phyloP scores from a whole-genome alignment of 2,797 vertebrate genomes.

The Hippocampus kuda region DNA sequence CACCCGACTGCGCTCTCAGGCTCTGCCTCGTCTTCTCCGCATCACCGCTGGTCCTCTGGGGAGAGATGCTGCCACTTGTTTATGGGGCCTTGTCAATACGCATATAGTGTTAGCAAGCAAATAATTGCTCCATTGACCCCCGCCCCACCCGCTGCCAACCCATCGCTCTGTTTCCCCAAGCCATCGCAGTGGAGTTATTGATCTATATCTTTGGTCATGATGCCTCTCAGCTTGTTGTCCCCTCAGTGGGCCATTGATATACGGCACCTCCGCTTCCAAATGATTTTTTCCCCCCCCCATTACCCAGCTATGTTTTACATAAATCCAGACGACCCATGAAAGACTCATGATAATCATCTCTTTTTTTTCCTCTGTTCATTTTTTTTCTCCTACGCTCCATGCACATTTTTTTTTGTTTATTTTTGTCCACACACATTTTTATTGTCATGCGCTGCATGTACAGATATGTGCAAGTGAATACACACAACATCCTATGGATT shows the following conservation, averaged over 20 bases:
- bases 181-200: constrained; percentile 61
- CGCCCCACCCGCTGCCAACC: constrained; percentile 19
- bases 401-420: not conserved
- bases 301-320: constrained; percentile 52
- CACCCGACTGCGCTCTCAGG: constrained; percentile 28
- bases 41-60: constrained; percentile 65
- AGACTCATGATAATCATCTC: constrained; percentile 59
- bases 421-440: not conserved
- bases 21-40: constrained; percentile 44
- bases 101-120: constrained; percentile 57
- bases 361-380: constrained; percentile 26
- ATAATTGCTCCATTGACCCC: constrained; percentile 60
- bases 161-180: constrained; percentile 28
- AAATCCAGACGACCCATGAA: constrained; percentile 60
- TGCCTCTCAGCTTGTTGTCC: constrained; percentile 58
- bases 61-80: constrained; percentile 79
- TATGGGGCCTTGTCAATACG: constrained; percentile 70
- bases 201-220: constrained; percentile 68
- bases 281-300: constrained; percentile 47
- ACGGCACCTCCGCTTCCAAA: constrained; percentile 44
- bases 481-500: not conserved
- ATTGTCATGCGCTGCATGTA: not conserved
- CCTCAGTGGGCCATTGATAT: constrained; percentile 58
- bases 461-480: not conserved
- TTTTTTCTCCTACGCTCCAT: not conserved